Evolutionary conservation across 1,140 invertebrate genomes (phyloP), one percentile per base, ranked within the genome.

Genomic region (Manduca sexta): DNA sequence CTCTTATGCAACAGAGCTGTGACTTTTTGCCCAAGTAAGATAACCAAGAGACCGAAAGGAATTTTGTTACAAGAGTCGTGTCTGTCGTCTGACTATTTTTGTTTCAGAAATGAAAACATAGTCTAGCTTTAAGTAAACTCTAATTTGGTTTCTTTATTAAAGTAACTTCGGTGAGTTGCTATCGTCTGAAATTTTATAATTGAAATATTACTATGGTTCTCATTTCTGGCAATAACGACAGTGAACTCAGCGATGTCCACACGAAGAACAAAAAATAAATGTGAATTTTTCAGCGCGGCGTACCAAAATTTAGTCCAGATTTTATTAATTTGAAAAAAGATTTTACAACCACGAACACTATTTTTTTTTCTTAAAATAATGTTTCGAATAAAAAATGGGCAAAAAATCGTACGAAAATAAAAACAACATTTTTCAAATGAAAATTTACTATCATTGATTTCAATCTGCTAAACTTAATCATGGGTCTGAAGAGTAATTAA

Each of bases 1-100:
- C 95, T 11, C 89, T 97, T 54, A 96, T 97, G 94, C 95, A 95
- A 78, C 94, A 96, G 87, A 94, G 94, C 65, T 95, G 93, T 88
- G 94, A 96, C 84, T 94, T 96, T 86, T 86, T 95, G 74, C 95
- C 95, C 79, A 95, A 94, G 94, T 95, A 93, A 92, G 92, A 86
- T 45, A 48, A 58, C 43, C 30, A 42, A 51, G 40, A 47, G 41
- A 49, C 15, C 21, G 8, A 8, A 3, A 26, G 4, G 8, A 26
- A 41, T 45, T 49, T 43, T 38, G 43, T 35, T 35, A 35, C 1
- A 35, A 14, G 33, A 35, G n/a, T 14, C 5, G n/a, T 14, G n/a
- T 11, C 11, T 30, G 8, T 29, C 8, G 29, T 29, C 14, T 6
- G 29, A 26, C 1, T 7, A 12, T 29, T 31, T 14, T 10, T 31